Base-by-base conservation (phyloP, 2,888 invertebrate species). In the Tetramorium bicarinatum region DNA sequence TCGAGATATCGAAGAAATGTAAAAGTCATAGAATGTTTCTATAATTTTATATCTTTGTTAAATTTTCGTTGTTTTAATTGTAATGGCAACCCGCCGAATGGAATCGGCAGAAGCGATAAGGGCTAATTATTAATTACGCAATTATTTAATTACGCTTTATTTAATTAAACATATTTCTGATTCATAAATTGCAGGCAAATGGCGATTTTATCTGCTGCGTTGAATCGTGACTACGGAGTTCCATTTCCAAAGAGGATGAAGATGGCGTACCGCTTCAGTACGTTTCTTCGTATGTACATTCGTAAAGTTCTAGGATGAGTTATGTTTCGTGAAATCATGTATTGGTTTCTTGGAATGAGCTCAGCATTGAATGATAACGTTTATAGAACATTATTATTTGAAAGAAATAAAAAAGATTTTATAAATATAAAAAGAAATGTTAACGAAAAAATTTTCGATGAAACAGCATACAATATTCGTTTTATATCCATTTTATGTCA, bases 371-470 rank as follows among this genome's bases (percentile, higher is more conserved):
- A 64, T 41, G 64, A 64, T 64, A 41, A 41, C 15, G 38, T 41
- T 64, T 67, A 47, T 18, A 29, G 18, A 18, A 25, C 25, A 0
- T 34, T 34, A 34, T 34, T 34, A 4, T 25, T 67, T 47, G 11
- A 7, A 3, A 25, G 25, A 44, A 18, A 15, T 66, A 44, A 21
- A 29, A 44, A 21, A 29, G 21, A 67, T 29, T 21, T 21, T 15
- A 1, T 8, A 9, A 18, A 8, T 15, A 34, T 41, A 41, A 0
- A 47, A 96, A 96, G 47, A 96, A 96, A 89, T 99, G 99, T 92
- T 98, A 97, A 92, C 96, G 99, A 76, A 96, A 97, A 91, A 98
- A 98, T 95, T 97, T 97, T 98, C 85, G 96, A 96, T 85, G 97
- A 98, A 94, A 34, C 4, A 34, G 29, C 29, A 34, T 4, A 34